phyloP scores from a whole-genome alignment of 2,113 vertebrate genomes.

The Antidorcas marsupialis region DNA sequence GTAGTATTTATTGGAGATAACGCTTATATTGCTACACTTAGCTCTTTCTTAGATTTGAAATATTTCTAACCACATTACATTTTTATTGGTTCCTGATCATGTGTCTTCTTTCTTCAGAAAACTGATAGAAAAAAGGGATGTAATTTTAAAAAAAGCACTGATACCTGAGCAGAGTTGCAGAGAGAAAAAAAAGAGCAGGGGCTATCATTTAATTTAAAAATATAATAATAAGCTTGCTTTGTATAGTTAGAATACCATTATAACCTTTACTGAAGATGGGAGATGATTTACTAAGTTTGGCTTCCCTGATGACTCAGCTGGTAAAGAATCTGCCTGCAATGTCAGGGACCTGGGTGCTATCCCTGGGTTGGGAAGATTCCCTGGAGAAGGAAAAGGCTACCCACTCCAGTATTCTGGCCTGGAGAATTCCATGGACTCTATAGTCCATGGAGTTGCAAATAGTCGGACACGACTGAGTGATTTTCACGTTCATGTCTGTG shows the following conservation, averaged over 20 bases:
- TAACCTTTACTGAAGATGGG: neutral
- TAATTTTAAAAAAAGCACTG: neutral
- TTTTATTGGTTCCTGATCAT: neutral
- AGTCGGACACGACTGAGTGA: rapidly evolving
- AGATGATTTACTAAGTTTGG: neutral
- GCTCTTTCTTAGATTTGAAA: neutral
- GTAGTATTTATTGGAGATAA: neutral
- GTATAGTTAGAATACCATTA: neutral
- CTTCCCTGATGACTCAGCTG: neutral
- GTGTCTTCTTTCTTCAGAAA: neutral
- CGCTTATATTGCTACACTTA: neutral
- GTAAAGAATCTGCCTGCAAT: neutral
- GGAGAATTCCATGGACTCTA: neutral
- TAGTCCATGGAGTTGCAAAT: neutral
- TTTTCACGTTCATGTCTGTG: neutral
- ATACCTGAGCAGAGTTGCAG: neutral
- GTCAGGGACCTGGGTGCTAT: neutral
- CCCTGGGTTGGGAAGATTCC: neutral
- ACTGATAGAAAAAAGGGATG: neutral
- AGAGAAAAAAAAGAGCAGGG: neutral
- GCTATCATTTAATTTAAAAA: neutral
- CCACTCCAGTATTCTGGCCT: neutral
- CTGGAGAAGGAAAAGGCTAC: neutral
- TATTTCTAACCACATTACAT: neutral
- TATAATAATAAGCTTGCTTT: neutral